These are phyloP conservation scores for Gymnothorax javanicus DNA, from an alignment of 2,797 vertebrate genomes.

Conservation along the genomic window DNA sequence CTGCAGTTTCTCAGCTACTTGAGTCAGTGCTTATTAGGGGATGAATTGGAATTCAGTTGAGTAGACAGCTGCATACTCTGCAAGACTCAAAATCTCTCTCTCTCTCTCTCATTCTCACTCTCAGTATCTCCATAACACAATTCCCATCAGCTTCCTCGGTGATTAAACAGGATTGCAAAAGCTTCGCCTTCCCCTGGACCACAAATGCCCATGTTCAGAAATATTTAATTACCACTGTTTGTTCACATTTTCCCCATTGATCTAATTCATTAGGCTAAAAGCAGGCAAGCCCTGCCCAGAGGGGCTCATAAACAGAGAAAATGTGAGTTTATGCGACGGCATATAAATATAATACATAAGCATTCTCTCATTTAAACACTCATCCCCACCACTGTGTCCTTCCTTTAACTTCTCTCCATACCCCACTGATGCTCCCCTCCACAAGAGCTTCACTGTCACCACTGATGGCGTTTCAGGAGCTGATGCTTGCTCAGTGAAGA, in stretches of 20 bases:
- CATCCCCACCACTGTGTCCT: conserved; percentile 42
- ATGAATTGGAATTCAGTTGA: conserved; percentile 29
- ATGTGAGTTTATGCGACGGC: conserved; percentile 19
- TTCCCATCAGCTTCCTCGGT: conserved; percentile 10
- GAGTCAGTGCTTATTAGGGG: conserved; percentile 10
- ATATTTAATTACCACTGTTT: conserved; percentile 46
- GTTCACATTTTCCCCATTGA: conserved; percentile 27
- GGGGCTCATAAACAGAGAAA: conserved; percentile 32
- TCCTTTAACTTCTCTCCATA: not conserved
- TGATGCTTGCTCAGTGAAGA: no score
- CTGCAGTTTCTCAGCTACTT: not conserved
- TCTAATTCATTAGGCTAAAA: conserved; percentile 41
- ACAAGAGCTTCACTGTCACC: no score
- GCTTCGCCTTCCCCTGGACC: conserved; percentile 11
- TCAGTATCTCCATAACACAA: not conserved
- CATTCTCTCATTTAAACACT: conserved; percentile 6
- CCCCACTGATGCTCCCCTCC: no score
- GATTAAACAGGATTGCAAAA: conserved; percentile 12
- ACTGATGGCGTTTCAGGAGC: no score
- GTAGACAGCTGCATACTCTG: conserved; percentile 3
- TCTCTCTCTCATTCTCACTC: not conserved
- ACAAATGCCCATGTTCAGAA: conserved; percentile 36
- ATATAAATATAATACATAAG: conserved; percentile 31
- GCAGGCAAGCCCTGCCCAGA: conserved; percentile 42
- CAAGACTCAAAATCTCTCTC: not conserved